Percentiles rank a stretch among this genome's conserved stretches.
Evolutionary conservation across 37 sponge, comb jelly and placozoan species (phyloP).

Genomic region (Aplysina aerophoba): DNA sequence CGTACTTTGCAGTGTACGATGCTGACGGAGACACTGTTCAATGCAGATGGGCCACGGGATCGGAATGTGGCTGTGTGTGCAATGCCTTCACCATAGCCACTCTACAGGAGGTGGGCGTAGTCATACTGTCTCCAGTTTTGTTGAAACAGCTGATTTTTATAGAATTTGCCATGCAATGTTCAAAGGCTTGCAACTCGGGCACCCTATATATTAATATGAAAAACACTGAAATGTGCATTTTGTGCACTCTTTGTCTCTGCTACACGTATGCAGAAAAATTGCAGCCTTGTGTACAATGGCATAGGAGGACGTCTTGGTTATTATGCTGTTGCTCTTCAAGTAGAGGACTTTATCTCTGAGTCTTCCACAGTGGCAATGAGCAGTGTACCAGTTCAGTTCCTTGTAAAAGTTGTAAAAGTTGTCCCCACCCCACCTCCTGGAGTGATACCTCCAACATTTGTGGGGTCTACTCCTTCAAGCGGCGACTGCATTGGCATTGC

Average conservation of each 20-base stretch:
- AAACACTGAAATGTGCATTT: not conserved
- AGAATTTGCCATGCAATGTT: not conserved
- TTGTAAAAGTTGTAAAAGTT: slow-evolving; percentile 12
- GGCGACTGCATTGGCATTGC: slow-evolving; percentile 32
- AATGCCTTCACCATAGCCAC: not conserved
- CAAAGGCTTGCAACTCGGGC: no score
- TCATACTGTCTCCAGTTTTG: not conserved
- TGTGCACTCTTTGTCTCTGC: no score
- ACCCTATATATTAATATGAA: no score
- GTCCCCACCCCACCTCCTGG: not conserved
- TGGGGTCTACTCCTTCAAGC: slow-evolving; percentile 18
- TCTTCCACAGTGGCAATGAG: slow-evolving; percentile 30
- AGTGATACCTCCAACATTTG: not conserved
- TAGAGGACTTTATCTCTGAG: slow-evolving; percentile 38
- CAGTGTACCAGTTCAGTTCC: slow-evolving; percentile 55
- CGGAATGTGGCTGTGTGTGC: slow-evolving; percentile 48
- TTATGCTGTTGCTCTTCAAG: slow-evolving; percentile 41
- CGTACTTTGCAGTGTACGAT: slow-evolving; percentile 21
- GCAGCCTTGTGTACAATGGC: not conserved
- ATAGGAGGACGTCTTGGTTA: slow-evolving; percentile 14
- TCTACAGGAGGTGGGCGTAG: no score
- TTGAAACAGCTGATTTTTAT: not conserved
- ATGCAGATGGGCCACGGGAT: slow-evolving; percentile 47
- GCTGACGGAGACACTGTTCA: slow-evolving; percentile 41
- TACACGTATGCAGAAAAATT: no score